Evolutionary conservation across 2,113 vertebrate genomes (phyloP).

Genomic region (Oncorhynchus kisutch): DNA sequence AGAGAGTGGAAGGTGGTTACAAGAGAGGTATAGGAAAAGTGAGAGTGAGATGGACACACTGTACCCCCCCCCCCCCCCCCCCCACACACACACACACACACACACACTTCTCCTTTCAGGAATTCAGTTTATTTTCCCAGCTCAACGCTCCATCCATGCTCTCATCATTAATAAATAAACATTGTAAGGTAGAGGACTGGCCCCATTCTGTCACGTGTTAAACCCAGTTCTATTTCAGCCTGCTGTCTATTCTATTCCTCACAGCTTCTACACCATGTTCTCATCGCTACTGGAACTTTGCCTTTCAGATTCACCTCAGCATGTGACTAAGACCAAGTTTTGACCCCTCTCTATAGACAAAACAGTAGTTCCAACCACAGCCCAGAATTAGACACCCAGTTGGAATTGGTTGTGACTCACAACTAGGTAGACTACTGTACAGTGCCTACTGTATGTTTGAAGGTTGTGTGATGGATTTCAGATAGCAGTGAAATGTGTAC

Average conservation of each 20-base stretch:
- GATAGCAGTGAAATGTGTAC: too few relatives aligned
- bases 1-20: not conserved
- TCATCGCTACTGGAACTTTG: not conserved
- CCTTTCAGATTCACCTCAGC: not conserved
- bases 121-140: slow-evolving; percentile 25
- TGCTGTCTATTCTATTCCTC: not conserved
- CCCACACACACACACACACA: slow-evolving; percentile 8
- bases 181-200: slow-evolving; percentile 23
- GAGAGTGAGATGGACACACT: not conserved
- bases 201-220: slow-evolving; percentile 47
- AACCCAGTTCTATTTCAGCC: not conserved
- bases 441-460: too few relatives aligned
- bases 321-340: too few relatives aligned
- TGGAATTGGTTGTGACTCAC: too few relatives aligned
- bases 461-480: too few relatives aligned
- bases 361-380: too few relatives aligned
- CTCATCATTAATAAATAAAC: slow-evolving; percentile 38
- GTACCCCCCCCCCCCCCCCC: not conserved
- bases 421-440: too few relatives aligned
- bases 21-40: not conserved
- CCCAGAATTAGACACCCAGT: too few relatives aligned
- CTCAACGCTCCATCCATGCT: slow-evolving; percentile 19
- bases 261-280: too few relatives aligned
- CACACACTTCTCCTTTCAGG: not conserved
- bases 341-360: too few relatives aligned